A percentile compares a stretch with the other conserved stretches of the same genome.
phyloP scores from a whole-genome alignment of 2,113 vertebrate genomes.

The Cyanocitta stelleri region DNA sequence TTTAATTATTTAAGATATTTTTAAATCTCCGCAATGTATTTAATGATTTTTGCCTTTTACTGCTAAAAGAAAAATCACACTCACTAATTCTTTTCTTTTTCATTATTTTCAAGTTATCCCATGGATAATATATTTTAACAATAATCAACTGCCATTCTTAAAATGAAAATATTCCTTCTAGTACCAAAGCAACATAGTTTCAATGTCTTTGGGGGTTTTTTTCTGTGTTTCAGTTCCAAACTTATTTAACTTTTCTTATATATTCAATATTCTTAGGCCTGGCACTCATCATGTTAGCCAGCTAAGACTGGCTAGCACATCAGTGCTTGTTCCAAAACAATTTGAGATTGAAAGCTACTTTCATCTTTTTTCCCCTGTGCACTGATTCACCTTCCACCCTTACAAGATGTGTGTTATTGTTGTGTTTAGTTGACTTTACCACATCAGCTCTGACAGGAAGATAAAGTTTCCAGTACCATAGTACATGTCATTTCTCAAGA shows the following conservation, averaged over 20 bases:
- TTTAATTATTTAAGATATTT: neutral
- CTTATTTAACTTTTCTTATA: neutral
- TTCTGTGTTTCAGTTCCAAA: neutral
- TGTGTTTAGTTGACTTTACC: conserved; percentile 54
- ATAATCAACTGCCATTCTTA: neutral
- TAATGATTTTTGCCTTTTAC: neutral
- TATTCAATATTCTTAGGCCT: neutral
- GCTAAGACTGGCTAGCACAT: neutral
- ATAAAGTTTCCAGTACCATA: conserved; percentile 45
- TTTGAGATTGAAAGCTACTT: conserved; percentile 18
- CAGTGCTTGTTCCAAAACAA: neutral
- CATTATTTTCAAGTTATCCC: neutral
- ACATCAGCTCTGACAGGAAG: conserved; percentile 66
- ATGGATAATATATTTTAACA: neutral
- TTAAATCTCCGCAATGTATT: neutral
- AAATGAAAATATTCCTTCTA: neutral
- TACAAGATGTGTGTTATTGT: conserved; percentile 58
- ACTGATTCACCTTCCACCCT: conserved; percentile 62
- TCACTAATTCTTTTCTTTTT: neutral
- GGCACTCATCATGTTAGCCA: neutral
- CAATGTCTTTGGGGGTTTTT: neutral
- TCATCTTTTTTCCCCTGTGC: conserved; percentile 37
- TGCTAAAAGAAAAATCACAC: neutral
- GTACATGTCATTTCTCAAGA: conserved; percentile 40
- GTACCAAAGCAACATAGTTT: neutral